Evolutionary conservation across 2,888 invertebrate species (phyloP).

Genomic region (Rhagium mordax): DNA sequence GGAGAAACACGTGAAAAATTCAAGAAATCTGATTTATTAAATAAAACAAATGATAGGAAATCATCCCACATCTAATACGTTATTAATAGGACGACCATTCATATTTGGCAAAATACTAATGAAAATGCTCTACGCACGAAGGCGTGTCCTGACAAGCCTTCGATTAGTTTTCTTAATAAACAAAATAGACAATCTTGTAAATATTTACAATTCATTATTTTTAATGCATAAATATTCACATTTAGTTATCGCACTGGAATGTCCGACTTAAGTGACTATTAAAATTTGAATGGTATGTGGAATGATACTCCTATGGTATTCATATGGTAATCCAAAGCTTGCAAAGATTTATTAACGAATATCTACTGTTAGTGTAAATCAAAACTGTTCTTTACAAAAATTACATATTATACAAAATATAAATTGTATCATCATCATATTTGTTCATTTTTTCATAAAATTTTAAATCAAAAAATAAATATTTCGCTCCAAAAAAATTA

Average conservation of each 20-base stretch:
- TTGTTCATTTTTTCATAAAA: too few species aligned
- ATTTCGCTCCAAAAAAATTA: too few species aligned
- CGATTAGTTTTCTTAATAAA: slow-evolving; percentile 23
- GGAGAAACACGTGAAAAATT: too few species aligned
- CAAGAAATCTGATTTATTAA: too few species aligned
- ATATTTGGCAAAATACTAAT: slow-evolving; percentile 9
- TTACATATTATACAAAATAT: too few species aligned
- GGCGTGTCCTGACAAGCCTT: slow-evolving; percentile 13
- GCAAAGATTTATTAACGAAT: not conserved
- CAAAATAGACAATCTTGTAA: slow-evolving; percentile 5
- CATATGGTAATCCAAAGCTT: not conserved
- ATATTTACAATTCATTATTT: slow-evolving; percentile 7
- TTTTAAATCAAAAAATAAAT: too few species aligned
- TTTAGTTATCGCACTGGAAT: not conserved
- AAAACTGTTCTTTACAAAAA: too few species aligned
- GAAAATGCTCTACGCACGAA: not conserved
- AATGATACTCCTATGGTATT: not conserved
- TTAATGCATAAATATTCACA: slow-evolving; percentile 11
- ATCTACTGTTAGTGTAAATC: too few species aligned
- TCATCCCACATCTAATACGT: too few species aligned
- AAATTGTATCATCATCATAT: too few species aligned
- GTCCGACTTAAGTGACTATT: not conserved
- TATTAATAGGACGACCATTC: not conserved
- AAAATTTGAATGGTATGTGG: slow-evolving; percentile 2
- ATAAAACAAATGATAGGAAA: too few species aligned